Base-by-base conservation (phyloP, 2,797 vertebrate genomes). In the Sphenodon punctatus region DNA sequence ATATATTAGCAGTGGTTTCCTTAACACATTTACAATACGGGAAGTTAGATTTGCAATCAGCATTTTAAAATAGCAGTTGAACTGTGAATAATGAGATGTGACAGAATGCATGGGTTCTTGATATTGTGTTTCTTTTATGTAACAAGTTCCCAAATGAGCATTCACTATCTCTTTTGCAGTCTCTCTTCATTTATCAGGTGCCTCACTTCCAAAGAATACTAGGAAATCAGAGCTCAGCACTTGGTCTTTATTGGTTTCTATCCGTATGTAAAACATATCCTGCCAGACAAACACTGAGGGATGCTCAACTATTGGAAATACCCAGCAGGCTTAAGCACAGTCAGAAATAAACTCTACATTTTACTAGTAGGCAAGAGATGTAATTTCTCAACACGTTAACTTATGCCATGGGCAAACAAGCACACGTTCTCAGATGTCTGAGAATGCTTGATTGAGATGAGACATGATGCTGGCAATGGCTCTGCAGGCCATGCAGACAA, bases 41-140 rank as follows among this genome's bases (percentile, higher is more conserved):
- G 65, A 90, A 82, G 75, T 49, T 46, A 79, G n/a, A 75, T 79
- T 90, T 88, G 78, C 75, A 73, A 36, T 59, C 5, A 2, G 12
- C 7, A 0, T 79, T 92, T 75, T 10, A 59, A 88, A 79, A 59
- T 51, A 36, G 72, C 77, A 19, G 27, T 66, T 48, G 30, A 27
- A 7, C 32, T 0, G 0, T 48, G 55, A 32, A 32, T 39, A 38
- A 22, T 32, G 34, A 53, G 45, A 17, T 48, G 38, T 41, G 67
- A 27, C 42, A 55, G 36, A 74, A 84, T 75, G 25, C 1, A 0
- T 34, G 45, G 22, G 16, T 88, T 75, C 58, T 46, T 69, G 22
- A 2, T 71, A 25, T 39, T 69, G n/a, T 53, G 32, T 0, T 0
- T 11, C 15, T 53, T 45, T 10, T 6, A 41, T 70, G 32, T 43